Percentiles rank a stretch among this genome's conserved stretches.
Evolutionary conservation across 1,140 invertebrate genomes (phyloP).

Genomic region (Temnothorax nylanderi): DNA sequence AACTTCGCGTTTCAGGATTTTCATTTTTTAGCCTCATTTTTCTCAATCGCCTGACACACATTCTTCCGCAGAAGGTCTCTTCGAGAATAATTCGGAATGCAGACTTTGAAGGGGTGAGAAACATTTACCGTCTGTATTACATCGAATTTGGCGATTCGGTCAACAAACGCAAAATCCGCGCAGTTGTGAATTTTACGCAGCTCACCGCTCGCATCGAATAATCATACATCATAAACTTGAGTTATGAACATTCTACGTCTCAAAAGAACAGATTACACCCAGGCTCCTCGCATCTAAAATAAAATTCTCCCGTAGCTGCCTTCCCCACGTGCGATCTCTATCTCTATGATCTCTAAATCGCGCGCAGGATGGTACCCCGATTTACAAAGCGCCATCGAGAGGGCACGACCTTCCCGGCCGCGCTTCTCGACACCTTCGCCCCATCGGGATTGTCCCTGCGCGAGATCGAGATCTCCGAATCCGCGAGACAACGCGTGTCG

Average conservation of each 20-base stretch:
- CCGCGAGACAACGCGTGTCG: slow-evolving; percentile 71
- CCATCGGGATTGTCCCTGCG: slow-evolving; percentile 42
- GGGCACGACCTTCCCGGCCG: slow-evolving; percentile 51
- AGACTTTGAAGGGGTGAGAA: not conserved
- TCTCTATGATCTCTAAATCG: not conserved
- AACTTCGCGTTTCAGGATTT: not conserved
- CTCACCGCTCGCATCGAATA: not conserved
- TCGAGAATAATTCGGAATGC: not conserved
- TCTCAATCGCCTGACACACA: too few relatives aligned
- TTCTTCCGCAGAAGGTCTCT: too few relatives aligned
- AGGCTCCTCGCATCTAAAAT: not conserved
- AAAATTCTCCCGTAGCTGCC: not conserved
- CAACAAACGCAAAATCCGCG: not conserved
- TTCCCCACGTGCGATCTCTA: not conserved
- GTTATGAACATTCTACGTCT: not conserved
- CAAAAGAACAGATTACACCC: not conserved
- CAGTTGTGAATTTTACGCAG: not conserved
- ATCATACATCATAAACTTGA: not conserved
- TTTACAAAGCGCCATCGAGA: not conserved
- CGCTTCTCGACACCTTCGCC: slow-evolving; percentile 24
- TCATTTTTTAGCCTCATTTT: not conserved
- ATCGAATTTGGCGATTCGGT: not conserved
- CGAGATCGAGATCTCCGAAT: slow-evolving; percentile 69
- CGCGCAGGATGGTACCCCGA: not conserved
- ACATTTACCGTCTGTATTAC: not conserved